Evolutionary conservation across 2,113 vertebrate species (phyloP).

Genomic region (Saiga tatarica): DNA sequence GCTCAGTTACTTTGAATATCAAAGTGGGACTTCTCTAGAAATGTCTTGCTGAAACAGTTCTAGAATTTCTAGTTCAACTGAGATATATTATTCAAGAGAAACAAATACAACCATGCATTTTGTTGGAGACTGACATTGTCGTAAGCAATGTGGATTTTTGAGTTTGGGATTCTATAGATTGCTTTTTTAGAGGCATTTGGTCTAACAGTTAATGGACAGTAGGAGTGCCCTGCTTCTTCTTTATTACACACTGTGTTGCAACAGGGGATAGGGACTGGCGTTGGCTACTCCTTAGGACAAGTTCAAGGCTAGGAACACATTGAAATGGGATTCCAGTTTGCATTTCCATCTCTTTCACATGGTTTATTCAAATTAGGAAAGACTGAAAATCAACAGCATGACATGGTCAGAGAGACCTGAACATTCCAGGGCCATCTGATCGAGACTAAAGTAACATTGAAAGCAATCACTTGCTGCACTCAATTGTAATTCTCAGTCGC

Average conservation of each 20-base stretch:
- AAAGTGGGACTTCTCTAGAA: not conserved
- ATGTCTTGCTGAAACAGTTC: not conserved
- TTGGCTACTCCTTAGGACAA: not conserved
- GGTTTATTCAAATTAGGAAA: conserved; percentile 34
- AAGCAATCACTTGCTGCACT: not conserved
- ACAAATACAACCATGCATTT: not conserved
- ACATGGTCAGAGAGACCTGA: not conserved
- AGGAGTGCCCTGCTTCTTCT: not conserved
- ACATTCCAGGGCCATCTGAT: not conserved
- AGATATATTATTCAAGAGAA: not conserved
- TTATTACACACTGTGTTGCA: not conserved
- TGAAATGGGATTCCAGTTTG: conserved; percentile 36
- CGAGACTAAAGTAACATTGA: not conserved
- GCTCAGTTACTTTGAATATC: not conserved
- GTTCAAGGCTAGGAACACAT: not conserved
- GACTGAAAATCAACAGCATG: conserved; percentile 18
- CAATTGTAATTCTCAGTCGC: not conserved
- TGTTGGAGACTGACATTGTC: not conserved
- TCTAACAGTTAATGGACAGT: not conserved
- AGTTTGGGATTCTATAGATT: not conserved
- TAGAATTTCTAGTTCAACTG: not conserved
- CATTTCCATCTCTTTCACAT: not conserved
- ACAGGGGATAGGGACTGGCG: not conserved
- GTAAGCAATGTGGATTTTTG: not conserved
- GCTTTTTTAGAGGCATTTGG: not conserved